These are phyloP conservation scores for Oscheius sp. DNA, from an alignment of 2,888 invertebrate species.

Conservation along the genomic window DNA sequence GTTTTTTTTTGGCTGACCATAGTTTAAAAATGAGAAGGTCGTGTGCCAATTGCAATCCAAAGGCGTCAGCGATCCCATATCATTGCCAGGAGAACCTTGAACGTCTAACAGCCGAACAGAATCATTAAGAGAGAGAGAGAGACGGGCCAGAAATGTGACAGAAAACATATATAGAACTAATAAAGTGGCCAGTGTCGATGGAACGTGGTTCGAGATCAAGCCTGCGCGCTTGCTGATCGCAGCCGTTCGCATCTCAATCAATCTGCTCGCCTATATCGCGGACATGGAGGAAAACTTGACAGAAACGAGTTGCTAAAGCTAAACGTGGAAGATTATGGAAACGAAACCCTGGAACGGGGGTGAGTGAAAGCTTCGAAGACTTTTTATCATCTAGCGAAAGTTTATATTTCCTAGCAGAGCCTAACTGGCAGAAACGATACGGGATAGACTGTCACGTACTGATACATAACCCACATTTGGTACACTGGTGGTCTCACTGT, in stretches of 20 bases:
- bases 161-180: slow-evolving; percentile 13
- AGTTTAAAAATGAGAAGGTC: background rate
- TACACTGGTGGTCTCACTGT: slow-evolving; percentile 32
- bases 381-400: slow-evolving; percentile 11
- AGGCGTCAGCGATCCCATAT: slow-evolving; percentile 23
- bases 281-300: slow-evolving; percentile 36
- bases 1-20: slow-evolving; percentile 2
- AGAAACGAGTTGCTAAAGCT: slow-evolving; percentile 36
- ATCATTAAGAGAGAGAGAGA: slow-evolving; percentile 1
- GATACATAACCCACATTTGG: slow-evolving; percentile 37
- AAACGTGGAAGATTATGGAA: slow-evolving; percentile 33
- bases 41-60: slow-evolving; percentile 15
- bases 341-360: slow-evolving; percentile 31
- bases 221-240: slow-evolving; percentile 29
- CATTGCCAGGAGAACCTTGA: background rate
- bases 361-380: slow-evolving; percentile 15
- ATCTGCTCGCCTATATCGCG: slow-evolving; percentile 34
- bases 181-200: slow-evolving; percentile 20
- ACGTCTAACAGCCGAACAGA: slow-evolving; percentile 14
- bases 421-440: background rate
- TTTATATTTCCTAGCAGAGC: background rate
- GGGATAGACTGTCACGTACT: slow-evolving; percentile 26
- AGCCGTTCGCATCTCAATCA: slow-evolving; percentile 37
- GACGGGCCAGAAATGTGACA: slow-evolving; percentile 15
- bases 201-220: slow-evolving; percentile 33